phyloP scores from a whole-genome alignment of 2,797 vertebrate species.

The Anas capensis region DNA sequence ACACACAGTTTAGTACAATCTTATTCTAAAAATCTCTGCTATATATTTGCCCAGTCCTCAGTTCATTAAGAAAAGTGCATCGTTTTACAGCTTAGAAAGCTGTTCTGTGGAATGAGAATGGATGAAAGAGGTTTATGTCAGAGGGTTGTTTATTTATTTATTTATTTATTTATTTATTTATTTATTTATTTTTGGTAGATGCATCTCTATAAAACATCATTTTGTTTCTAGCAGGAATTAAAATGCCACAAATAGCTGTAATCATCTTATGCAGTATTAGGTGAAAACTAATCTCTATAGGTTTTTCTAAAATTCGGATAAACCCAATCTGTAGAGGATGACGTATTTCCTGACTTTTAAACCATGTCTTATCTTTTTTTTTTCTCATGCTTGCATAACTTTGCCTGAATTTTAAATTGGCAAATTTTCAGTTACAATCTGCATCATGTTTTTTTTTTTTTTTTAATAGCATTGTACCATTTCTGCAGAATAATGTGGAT shows the following conservation, averaged over 20 bases:
- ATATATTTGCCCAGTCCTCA: background rate
- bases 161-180: constrained; percentile 42
- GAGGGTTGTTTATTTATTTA: background rate
- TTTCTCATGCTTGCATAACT: background rate
- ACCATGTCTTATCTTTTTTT: background rate
- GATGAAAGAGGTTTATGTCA: constrained; percentile 66
- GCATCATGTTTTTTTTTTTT: background rate
- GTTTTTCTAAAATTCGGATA: constrained; percentile 74
- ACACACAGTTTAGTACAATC: background rate
- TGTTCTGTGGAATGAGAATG: constrained; percentile 49
- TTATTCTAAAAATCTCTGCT: background rate
- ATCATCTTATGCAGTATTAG: constrained; percentile 88
- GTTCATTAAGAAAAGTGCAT: constrained; percentile 71
- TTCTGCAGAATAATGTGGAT: background rate
- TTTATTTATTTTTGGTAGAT: constrained; percentile 61
- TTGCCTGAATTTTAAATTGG: background rate
- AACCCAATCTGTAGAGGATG: constrained; percentile 57
- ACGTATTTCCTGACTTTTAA: constrained; percentile 56
- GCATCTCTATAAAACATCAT: constrained; percentile 78
- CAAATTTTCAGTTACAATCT: background rate
- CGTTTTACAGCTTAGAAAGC: constrained; percentile 61
- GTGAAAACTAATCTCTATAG: constrained; percentile 85
- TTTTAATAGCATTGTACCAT: background rate
- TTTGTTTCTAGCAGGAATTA: constrained; percentile 83
- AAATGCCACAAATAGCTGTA: constrained; percentile 90